phyloP scores from a whole-genome alignment of 2,888 invertebrate species.

The Acronicta leporina region DNA sequence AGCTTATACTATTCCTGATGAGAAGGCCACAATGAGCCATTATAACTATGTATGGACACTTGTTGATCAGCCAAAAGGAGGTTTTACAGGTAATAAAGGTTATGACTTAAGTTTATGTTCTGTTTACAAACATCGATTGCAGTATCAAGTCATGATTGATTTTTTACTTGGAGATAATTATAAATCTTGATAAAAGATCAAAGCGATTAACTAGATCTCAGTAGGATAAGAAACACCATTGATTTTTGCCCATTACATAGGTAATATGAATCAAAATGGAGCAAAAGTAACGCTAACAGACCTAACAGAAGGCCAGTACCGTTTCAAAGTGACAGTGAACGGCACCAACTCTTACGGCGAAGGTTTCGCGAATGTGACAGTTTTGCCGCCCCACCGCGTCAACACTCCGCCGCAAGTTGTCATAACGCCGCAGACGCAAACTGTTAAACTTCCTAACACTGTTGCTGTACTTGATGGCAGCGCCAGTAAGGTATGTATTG shows the following conservation, averaged over 20 bases:
- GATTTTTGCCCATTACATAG: slow-evolving; percentile 57
- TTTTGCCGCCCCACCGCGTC: slow-evolving; percentile 94
- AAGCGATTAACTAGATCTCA: background rate
- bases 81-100: slow-evolving; percentile 86
- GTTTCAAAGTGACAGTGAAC: slow-evolving; percentile 95
- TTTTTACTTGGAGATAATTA: too few species aligned
- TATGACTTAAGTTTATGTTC: too few species aligned
- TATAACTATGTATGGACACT: slow-evolving; percentile 97
- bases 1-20: slow-evolving; percentile 94
- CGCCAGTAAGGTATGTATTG: slow-evolving; percentile 87
- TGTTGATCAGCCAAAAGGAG: slow-evolving; percentile 95
- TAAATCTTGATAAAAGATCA: too few species aligned
- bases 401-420: slow-evolving; percentile 96
- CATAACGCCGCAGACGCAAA: slow-evolving; percentile 95
- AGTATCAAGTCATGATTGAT: too few species aligned
- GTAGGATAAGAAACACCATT: background rate
- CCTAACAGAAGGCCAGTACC: slow-evolving; percentile 95
- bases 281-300: slow-evolving; percentile 95
- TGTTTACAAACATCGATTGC: too few species aligned
- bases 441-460: slow-evolving; percentile 96
- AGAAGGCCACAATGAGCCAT: slow-evolving; percentile 91
- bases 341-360: slow-evolving; percentile 93
- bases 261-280: slow-evolving; percentile 95
- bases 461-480: slow-evolving; percentile 97
- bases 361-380: slow-evolving; percentile 96